These are phyloP conservation scores for Vireo griseus DNA, from an alignment of 2,797 vertebrate genomes.

Conservation along the genomic window DNA sequence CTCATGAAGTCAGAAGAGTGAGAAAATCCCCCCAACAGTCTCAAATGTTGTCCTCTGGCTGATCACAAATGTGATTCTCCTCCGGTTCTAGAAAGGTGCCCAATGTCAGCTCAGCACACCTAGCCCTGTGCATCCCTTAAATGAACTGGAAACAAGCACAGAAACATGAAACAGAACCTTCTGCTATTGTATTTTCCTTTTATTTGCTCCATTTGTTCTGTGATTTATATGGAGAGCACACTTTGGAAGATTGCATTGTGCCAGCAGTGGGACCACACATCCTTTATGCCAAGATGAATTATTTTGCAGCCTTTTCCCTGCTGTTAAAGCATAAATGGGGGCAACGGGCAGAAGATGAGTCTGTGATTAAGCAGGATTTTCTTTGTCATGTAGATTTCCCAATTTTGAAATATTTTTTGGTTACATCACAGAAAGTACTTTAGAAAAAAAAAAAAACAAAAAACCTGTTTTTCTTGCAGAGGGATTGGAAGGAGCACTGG, in stretches of 20 bases:
- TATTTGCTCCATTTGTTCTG: neutral
- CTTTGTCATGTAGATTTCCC: neutral
- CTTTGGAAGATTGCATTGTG: neutral
- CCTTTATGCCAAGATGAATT: neutral
- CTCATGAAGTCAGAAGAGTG: neutral
- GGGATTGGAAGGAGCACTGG: neutral
- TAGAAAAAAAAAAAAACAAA: neutral
- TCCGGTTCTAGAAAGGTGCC: neutral
- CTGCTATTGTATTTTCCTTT: neutral
- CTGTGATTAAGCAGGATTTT: neutral
- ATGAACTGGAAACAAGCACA: neutral
- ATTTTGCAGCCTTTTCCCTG: neutral
- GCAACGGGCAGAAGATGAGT: neutral
- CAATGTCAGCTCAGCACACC: neutral
- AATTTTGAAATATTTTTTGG: neutral
- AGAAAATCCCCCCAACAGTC: neutral
- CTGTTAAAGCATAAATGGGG: neutral
- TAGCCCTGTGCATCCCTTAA: neutral
- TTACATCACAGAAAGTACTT: neutral
- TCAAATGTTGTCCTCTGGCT: neutral
- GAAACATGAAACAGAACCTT: neutral
- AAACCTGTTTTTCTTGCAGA: neutral
- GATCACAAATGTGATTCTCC: neutral
- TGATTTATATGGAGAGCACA: neutral
- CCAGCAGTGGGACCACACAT: neutral